Conservation (phyloP, 2,888 invertebrate species). For the Lithophane socia region DNA sequence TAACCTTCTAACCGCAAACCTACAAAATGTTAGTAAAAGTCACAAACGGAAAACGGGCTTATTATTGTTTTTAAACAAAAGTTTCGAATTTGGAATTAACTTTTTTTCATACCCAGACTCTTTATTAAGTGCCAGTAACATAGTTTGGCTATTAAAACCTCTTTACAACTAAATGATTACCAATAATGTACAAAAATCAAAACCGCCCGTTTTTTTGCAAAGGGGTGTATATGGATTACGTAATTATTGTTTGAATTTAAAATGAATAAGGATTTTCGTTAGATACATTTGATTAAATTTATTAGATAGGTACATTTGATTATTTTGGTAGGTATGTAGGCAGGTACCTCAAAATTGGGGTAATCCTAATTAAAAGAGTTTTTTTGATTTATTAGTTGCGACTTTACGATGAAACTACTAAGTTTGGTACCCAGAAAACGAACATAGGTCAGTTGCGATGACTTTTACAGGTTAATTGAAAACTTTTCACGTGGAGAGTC, state of each 20-base stretch:
- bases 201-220: no score
- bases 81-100: no score
- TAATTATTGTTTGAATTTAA: neutral
- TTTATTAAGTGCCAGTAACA: no score
- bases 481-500: conserved; percentile 37
- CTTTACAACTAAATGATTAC: no score
- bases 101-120: no score
- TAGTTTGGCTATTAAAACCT: no score
- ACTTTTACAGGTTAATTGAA: conserved; percentile 41
- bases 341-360: neutral
- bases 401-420: conserved; percentile 3
- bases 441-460: conserved; percentile 15
- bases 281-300: neutral
- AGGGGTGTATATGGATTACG: neutral
- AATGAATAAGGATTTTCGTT: no score
- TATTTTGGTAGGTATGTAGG: neutral
- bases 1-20: no score
- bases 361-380: neutral
- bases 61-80: no score
- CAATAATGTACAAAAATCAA: no score
- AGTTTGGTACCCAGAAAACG: conserved; percentile 3
- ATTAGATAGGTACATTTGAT: neutral
- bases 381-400: neutral
- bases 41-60: no score
- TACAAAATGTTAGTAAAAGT: no score